These are phyloP conservation scores for Strigops habroptila DNA, from an alignment of 2,113 vertebrate genomes.

Conservation along the genomic window DNA sequence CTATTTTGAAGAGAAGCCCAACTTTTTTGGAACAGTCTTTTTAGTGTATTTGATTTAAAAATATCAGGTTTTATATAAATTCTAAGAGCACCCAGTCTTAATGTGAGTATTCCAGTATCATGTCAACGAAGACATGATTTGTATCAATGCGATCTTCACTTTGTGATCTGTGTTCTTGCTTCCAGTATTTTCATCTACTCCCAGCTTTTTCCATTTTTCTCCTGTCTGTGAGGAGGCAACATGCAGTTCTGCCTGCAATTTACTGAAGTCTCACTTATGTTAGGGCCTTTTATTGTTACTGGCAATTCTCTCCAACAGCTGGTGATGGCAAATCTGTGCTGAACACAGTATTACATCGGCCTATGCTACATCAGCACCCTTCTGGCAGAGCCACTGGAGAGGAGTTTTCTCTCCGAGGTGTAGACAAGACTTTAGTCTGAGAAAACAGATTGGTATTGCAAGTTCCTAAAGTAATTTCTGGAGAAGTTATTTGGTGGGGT, in stretches of 20 bases:
- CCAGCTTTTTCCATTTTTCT: not conserved
- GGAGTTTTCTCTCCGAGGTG: not conserved
- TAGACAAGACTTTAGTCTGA: not conserved
- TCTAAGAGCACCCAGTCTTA: not conserved
- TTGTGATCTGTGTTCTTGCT: not conserved
- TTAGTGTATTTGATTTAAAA: not conserved
- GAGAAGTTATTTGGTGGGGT: constrained; percentile 8
- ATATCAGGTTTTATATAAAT: not conserved
- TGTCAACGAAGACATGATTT: not conserved
- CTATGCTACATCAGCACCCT: not conserved
- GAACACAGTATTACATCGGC: rapidly evolving
- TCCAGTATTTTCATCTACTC: not conserved
- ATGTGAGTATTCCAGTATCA: not conserved
- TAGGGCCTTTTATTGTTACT: not conserved
- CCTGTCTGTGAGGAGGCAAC: not conserved
- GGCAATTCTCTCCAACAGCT: not conserved
- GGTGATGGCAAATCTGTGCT: not conserved
- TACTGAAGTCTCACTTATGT: rapidly evolving
- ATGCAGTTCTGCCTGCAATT: not conserved
- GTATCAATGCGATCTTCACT: not conserved
- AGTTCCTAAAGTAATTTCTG: not conserved
- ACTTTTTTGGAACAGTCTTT: not conserved
- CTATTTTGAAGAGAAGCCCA: not conserved
- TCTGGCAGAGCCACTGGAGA: not conserved
- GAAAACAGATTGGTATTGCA: not conserved